These are phyloP conservation scores for Aythya baeri DNA, from an alignment of 2,113 vertebrate genomes.

Conservation along the genomic window DNA sequence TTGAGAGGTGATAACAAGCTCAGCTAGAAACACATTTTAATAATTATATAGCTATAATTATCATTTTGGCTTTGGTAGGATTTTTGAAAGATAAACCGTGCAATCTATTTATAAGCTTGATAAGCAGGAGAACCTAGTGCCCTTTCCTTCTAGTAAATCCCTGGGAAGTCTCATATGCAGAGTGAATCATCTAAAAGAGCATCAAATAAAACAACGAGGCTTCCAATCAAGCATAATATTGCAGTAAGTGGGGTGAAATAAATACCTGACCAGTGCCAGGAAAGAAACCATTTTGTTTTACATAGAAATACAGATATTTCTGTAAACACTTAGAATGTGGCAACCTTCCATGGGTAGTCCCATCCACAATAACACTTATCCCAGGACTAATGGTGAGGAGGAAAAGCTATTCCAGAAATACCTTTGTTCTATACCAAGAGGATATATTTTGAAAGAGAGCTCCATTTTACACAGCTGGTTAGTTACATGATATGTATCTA, in stretches of 20 bases:
- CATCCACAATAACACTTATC: neutral
- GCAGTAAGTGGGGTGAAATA: neutral
- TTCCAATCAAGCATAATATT: slow-evolving; percentile 10
- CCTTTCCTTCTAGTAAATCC: slow-evolving; percentile 23
- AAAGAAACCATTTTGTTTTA: slow-evolving; percentile 23
- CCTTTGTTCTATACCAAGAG: neutral
- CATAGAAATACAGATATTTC: neutral
- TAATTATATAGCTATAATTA: slow-evolving; percentile 53
- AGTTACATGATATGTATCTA: slow-evolving; percentile 52
- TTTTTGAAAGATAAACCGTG: slow-evolving; percentile 50
- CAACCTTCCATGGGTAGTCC: neutral
- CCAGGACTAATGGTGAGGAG: neutral
- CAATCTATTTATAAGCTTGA: slow-evolving; percentile 54
- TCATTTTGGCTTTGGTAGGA: slow-evolving; percentile 33
- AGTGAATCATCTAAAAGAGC: slow-evolving; percentile 19
- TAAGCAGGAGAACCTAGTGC: slow-evolving; percentile 4
- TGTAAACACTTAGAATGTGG: neutral
- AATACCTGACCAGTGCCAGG: slow-evolving; percentile 18
- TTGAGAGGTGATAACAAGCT: slow-evolving; percentile 27
- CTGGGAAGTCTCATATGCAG: neutral
- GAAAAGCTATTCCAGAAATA: slow-evolving; percentile 16
- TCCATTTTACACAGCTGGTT: slow-evolving; percentile 58
- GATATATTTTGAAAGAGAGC: neutral
- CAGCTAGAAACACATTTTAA: slow-evolving; percentile 30
- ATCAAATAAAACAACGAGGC: neutral